A percentile compares a stretch with the other conserved stretches of the same genome.
phyloP scores from a whole-genome alignment of 2,888 invertebrate genomes.

The Pyrocoelia pectoralis region DNA sequence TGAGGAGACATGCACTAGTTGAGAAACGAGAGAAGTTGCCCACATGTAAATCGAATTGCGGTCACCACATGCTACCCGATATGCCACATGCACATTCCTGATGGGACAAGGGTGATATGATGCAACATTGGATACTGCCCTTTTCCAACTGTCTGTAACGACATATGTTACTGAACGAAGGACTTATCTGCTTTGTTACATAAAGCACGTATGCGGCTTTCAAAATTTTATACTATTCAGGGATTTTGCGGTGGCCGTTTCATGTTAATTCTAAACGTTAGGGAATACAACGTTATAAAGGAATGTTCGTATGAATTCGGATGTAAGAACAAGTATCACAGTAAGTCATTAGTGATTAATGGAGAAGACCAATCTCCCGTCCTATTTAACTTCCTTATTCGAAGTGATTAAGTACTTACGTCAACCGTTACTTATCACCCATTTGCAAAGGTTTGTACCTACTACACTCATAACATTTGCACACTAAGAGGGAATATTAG shows the following conservation, averaged over 20 bases:
- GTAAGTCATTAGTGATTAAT: too few species aligned
- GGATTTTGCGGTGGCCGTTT: neutral
- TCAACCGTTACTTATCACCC: too few species aligned
- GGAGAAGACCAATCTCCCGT: too few species aligned
- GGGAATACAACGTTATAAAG: too few species aligned
- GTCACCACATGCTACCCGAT: conserved; percentile 32
- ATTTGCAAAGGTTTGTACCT: too few species aligned
- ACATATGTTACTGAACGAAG: conserved; percentile 23
- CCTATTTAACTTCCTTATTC: too few species aligned
- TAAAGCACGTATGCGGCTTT: conserved; percentile 18
- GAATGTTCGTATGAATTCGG: neutral
- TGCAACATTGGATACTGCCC: conserved; percentile 26
- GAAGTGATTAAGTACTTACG: too few species aligned
- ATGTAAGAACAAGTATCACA: neutral
- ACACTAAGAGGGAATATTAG: too few species aligned
- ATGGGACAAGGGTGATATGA: conserved; percentile 27
- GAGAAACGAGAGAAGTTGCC: conserved; percentile 31
- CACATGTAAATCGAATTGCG: conserved; percentile 33
- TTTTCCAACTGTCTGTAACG: conserved; percentile 18
- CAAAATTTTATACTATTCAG: neutral
- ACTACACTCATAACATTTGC: too few species aligned
- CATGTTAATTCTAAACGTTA: neutral
- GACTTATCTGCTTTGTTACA: conserved; percentile 22
- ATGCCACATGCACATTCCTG: conserved; percentile 36
- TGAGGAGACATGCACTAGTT: conserved; percentile 31